phyloP scores from a whole-genome alignment of 2,113 vertebrate species.

The Onychostoma macrolepis region DNA sequence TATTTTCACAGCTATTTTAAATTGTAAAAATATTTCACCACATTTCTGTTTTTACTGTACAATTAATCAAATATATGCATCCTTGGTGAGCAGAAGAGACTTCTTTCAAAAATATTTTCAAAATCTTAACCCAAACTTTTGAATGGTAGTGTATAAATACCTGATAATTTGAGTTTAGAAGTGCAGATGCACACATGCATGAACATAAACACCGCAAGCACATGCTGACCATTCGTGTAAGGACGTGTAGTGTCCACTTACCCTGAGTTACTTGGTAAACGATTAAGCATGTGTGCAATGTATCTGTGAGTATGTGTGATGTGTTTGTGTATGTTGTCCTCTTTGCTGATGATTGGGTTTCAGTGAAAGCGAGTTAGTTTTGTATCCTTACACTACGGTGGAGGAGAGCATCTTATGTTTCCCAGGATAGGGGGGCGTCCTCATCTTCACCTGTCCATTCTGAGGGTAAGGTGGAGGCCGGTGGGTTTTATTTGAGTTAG shows the following conservation, averaged over 20 bases:
- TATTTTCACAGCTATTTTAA: neutral
- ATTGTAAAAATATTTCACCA: neutral
- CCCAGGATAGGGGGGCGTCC: conserved; percentile 60
- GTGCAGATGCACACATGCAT: neutral
- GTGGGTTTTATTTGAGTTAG: conserved; percentile 63
- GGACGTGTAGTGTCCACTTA: conserved; percentile 40
- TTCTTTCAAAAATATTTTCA: neutral
- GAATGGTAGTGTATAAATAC: neutral
- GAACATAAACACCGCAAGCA: conserved; percentile 9
- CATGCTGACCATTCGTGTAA: neutral
- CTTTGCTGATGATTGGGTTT: conserved; percentile 62
- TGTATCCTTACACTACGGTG: conserved; percentile 71
- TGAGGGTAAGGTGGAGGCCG: conserved; percentile 75
- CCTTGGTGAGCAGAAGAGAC: neutral
- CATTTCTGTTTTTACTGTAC: neutral
- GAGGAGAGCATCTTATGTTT: conserved; percentile 69
- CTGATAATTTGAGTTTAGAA: neutral
- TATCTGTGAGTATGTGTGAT: conserved; percentile 35
- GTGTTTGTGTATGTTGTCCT: conserved; percentile 36
- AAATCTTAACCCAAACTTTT: neutral
- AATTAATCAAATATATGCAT: neutral
- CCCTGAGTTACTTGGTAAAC: conserved; percentile 37
- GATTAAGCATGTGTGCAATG: conserved; percentile 14
- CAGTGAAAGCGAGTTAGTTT: conserved; percentile 60
- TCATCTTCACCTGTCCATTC: conserved; percentile 64